Evolutionary conservation across 2,888 invertebrate genomes (phyloP).

Genomic region (Eledona agricola): DNA sequence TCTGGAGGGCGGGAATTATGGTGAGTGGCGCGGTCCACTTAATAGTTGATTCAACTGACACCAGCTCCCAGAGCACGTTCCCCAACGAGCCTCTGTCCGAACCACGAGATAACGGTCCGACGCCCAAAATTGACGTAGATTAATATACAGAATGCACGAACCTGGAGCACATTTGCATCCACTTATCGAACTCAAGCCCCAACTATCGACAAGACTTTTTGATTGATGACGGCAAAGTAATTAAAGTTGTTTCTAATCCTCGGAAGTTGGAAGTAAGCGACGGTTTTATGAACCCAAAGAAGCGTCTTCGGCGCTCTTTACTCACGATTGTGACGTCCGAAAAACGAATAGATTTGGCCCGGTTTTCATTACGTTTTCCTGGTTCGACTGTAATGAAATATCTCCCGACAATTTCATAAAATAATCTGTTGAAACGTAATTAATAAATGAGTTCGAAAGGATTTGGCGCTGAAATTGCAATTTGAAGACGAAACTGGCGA

Average conservation of each 20-base stretch:
- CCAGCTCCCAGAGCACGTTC: constrained; percentile 26
- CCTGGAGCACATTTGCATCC: constrained; percentile 24
- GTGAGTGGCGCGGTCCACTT: constrained; percentile 13
- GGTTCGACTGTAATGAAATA: too few relatives aligned
- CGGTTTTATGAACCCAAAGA: constrained; percentile 3
- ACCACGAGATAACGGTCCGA: constrained; percentile 44
- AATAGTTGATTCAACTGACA: constrained; percentile 30
- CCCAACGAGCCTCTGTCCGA: constrained; percentile 44
- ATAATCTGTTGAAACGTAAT: too few relatives aligned
- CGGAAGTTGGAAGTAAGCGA: constrained; percentile 9
- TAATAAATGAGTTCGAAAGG: constrained; percentile 4
- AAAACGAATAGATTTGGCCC: too few relatives aligned
- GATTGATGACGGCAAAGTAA: constrained; percentile 27
- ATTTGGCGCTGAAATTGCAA: constrained; percentile 6
- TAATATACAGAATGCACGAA: constrained; percentile 38
- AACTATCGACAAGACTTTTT: constrained; percentile 21
- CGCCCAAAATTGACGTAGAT: constrained; percentile 45
- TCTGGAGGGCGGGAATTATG: too few relatives aligned
- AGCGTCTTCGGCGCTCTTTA: neutral
- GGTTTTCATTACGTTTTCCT: too few relatives aligned
- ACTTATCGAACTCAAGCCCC: constrained; percentile 11
- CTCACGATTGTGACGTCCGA: too few relatives aligned
- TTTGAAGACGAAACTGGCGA: constrained; percentile 1
- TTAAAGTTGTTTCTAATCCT: constrained; percentile 20
- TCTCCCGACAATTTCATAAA: too few relatives aligned